A percentile compares a stretch with the other conserved stretches of the same genome.
phyloP scores from a whole-genome alignment of 92 coral and sea anemone genomes.

The Phenganax marumi region DNA sequence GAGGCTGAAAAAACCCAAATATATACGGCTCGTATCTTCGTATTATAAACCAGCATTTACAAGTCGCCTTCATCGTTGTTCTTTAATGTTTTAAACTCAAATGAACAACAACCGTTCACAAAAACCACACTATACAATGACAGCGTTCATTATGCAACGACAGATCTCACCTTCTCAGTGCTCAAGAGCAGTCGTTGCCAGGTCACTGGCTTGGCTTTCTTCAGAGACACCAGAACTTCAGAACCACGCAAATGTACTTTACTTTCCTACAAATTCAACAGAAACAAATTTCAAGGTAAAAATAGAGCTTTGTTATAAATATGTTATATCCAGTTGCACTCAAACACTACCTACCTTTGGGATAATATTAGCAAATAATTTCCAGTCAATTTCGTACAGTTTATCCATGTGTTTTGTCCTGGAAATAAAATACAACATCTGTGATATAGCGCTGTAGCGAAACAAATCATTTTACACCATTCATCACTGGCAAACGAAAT shows the following conservation, averaged over 20 bases:
- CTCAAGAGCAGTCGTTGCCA: constrained; percentile 75
- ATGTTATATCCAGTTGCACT: too few species aligned
- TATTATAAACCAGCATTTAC: too few species aligned
- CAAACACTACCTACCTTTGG: constrained; percentile 58
- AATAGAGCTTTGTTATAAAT: too few species aligned
- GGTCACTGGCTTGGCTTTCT: constrained; percentile 58
- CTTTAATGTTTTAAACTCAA: too few species aligned
- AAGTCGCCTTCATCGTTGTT: too few species aligned
- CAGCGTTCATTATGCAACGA: too few species aligned
- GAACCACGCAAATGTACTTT: constrained; percentile 70
- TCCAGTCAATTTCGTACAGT: constrained; percentile 74
- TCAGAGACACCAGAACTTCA: constrained; percentile 71
- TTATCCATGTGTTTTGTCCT: constrained; percentile 69
- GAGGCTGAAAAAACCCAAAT: constrained; percentile 45
- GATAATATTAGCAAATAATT: constrained; percentile 60
- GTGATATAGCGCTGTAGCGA: background rate
- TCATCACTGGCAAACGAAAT: background rate
- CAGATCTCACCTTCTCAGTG: constrained; percentile 65
- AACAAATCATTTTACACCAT: background rate
- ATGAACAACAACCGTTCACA: too few species aligned
- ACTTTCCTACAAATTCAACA: constrained; percentile 57
- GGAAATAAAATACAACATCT: background rate
- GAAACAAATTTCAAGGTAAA: background rate
- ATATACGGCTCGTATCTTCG: too few species aligned
- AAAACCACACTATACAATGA: too few species aligned